phyloP scores from a whole-genome alignment of 2,797 vertebrate species.

The Pangasius krempfi region DNA sequence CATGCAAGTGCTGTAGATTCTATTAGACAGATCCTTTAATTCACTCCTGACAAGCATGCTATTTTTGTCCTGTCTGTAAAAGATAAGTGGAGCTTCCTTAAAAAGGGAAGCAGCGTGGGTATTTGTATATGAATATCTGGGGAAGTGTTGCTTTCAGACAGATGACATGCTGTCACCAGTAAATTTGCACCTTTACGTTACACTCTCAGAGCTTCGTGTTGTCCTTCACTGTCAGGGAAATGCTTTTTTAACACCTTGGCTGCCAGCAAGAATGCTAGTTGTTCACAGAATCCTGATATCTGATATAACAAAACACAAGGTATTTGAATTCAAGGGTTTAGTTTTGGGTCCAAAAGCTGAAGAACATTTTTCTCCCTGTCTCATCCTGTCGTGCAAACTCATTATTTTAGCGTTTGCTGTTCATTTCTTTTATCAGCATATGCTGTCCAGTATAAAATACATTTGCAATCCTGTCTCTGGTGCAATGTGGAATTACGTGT shows the following conservation, averaged over 20 bases:
- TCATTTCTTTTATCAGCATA: background rate
- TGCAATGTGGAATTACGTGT: background rate
- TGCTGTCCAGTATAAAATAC: background rate
- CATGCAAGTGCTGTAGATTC: conserved; percentile 1
- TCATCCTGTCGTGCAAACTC: background rate
- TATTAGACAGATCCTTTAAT: background rate
- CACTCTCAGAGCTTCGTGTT: background rate
- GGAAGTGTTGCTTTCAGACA: conserved; percentile 9
- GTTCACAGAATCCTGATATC: background rate
- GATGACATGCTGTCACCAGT: conserved; percentile 6
- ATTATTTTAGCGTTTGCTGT: background rate
- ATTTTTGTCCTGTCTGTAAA: background rate
- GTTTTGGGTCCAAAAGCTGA: background rate
- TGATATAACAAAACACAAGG: background rate
- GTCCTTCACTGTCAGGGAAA: conserved; percentile 18
- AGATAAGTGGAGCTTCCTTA: conserved; percentile 19
- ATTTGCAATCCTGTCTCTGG: background rate
- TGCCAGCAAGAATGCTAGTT: background rate
- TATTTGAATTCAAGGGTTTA: background rate
- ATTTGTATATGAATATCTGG: conserved; percentile 6
- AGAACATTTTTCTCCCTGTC: background rate
- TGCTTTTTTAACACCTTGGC: background rate
- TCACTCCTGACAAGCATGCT: background rate
- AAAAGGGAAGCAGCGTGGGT: background rate
- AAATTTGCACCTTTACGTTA: conserved; percentile 25